phyloP scores from a whole-genome alignment of 2,113 vertebrate genomes.

The Bostrychus sinensis region DNA sequence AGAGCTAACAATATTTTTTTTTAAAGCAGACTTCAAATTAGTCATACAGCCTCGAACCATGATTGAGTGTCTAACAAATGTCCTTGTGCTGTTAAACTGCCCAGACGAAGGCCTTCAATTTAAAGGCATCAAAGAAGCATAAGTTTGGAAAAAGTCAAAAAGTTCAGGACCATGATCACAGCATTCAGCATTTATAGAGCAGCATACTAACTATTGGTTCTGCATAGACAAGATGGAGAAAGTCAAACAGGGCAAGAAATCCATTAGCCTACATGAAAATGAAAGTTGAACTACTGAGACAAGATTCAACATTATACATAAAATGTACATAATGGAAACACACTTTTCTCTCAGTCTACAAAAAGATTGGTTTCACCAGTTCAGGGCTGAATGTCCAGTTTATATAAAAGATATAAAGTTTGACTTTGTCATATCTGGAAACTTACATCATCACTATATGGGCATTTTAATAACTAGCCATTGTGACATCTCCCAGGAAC shows the following conservation, averaged over 20 bases:
- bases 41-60: slow-evolving; percentile 4
- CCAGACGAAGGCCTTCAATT: not conserved
- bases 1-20: not conserved
- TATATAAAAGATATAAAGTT: too few relatives aligned
- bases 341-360: too few relatives aligned
- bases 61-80: slow-evolving; percentile 13
- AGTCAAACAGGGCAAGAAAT: not conserved
- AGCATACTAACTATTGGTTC: too few relatives aligned
- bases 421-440: too few relatives aligned
- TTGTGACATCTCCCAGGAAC: too few relatives aligned
- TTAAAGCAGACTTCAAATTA: not conserved
- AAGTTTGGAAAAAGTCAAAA: not conserved
- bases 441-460: too few relatives aligned
- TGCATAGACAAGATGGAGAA: too few relatives aligned
- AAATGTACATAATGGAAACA: not conserved
- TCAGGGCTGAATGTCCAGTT: too few relatives aligned
- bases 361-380: too few relatives aligned
- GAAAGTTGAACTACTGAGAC: not conserved
- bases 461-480: too few relatives aligned
- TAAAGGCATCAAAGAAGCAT: not conserved
- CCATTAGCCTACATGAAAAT: too few relatives aligned
- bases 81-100: not conserved
- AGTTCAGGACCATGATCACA: not conserved
- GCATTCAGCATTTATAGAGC: too few relatives aligned
- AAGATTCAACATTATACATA: not conserved